phyloP scores from a whole-genome alignment of 2,888 invertebrate species.

The Junonia oenone region DNA sequence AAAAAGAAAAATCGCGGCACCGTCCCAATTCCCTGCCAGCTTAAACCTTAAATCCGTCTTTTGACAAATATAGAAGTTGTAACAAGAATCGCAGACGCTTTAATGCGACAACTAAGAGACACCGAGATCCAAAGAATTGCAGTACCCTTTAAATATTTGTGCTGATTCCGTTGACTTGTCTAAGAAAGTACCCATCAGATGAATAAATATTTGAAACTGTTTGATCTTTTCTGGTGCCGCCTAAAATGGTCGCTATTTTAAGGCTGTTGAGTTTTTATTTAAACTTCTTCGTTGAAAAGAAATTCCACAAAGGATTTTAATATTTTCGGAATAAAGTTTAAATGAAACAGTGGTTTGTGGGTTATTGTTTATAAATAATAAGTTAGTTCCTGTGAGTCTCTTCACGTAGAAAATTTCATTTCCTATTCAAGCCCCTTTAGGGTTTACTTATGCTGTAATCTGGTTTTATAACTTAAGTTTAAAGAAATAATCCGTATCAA shows the following conservation, averaged over 20 bases:
- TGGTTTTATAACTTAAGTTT: too few species aligned
- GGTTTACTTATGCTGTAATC: too few species aligned
- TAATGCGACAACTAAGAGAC: conserved; percentile 34
- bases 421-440: too few species aligned
- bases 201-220: background rate
- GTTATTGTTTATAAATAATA: too few species aligned
- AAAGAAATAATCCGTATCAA: too few species aligned
- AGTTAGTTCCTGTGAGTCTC: too few species aligned
- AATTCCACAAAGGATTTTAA: too few species aligned
- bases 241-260: background rate
- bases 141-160: conserved; percentile 22
- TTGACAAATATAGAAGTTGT: conserved; percentile 33
- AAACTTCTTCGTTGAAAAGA: background rate
- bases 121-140: conserved; percentile 23
- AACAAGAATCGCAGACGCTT: conserved; percentile 24
- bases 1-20: conserved; percentile 12
- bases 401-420: too few species aligned
- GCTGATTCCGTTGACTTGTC: conserved; percentile 12
- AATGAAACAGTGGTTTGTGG: too few species aligned
- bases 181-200: background rate
- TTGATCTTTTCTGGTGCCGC: background rate
- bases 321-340: background rate
- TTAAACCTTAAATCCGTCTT: conserved; percentile 25
- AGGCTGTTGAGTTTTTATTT: background rate
- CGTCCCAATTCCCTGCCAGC: conserved; percentile 17